Conservation (phyloP, 1,140 invertebrate genomes). For the Eubasilissa regina region DNA sequence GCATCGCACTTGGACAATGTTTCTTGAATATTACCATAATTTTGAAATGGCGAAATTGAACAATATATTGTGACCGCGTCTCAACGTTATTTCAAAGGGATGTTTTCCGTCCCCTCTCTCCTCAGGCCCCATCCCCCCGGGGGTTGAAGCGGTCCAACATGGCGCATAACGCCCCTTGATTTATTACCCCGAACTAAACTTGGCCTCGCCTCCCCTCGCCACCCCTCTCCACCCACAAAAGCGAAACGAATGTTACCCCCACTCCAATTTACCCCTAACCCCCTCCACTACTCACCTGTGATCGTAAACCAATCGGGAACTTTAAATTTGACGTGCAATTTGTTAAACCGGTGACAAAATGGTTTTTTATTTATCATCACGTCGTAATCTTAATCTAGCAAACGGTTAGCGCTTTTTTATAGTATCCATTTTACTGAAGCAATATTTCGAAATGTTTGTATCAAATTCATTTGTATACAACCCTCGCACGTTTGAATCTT, state of each 20-base stretch:
- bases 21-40: neutral
- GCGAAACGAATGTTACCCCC: slow-evolving; percentile 40
- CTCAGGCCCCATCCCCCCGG: neutral
- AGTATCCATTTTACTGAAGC: neutral
- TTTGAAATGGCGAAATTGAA: slow-evolving; percentile 23
- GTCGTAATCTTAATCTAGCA: no score
- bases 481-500: slow-evolving; percentile 9
- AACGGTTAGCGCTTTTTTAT: neutral
- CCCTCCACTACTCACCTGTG: slow-evolving; percentile 33
- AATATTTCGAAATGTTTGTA: neutral
- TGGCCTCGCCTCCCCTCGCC: slow-evolving; percentile 58
- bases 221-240: slow-evolving; percentile 14
- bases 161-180: slow-evolving; percentile 74
- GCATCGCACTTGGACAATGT: neutral
- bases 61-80: slow-evolving; percentile 34
- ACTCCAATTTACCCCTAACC: neutral
- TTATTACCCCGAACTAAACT: slow-evolving; percentile 66
- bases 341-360: slow-evolving; percentile 10
- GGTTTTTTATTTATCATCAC: neutral
- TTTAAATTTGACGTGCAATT: slow-evolving; percentile 35
- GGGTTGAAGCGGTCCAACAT: slow-evolving; percentile 63
- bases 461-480: neutral
- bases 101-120: slow-evolving; percentile 7
- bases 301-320: slow-evolving; percentile 31
- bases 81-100: slow-evolving; percentile 36